Base-by-base conservation (phyloP, 2,888 invertebrate genomes). In the Eretmocerus hayati region DNA sequence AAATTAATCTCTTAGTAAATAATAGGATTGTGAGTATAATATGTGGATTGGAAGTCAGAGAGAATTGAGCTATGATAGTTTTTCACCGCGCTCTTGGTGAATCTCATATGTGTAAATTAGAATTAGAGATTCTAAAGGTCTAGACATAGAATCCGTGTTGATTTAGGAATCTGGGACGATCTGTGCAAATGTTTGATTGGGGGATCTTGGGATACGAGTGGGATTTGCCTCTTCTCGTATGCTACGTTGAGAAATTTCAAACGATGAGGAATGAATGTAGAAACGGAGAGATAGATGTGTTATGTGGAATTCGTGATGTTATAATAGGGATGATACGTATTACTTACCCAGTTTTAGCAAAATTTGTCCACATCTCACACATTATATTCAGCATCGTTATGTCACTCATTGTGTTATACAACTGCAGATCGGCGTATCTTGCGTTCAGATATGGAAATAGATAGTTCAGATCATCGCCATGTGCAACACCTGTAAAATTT, bases 401-500 rank as follows among this genome's bases (percentile, higher is more conserved):
- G 44, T 70, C 69, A 3, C 18, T 42, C 6, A 50, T 53, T 2
- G 63, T 65, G 45, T 62, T 64, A 11, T 57, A 47, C 5, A 61
- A 45, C 19, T 54, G 46, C 8, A 57, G 23, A 26, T 57, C 58
- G 0, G 43, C 42, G 20, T 40, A 57, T 21, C 20, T 4, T 5
- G 33, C 48, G 44, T 62, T 63, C 11, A 59, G 45, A 35, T 50
- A 46, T 2, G 68, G 66, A 22, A 66, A 62, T 21, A 65, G 33
- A 42, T 69, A 70, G 44, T 63, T 61, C 19, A 68, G 3, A 2
- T 68, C 66, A 31, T 69, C 68, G 3, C 44, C 47, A 32, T 69
- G 69, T 4, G 51, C 2, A 8, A 62, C 49, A 3, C 62, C 66
- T 68, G 20, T 19, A 31, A 13, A 35, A 15, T 2, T 22, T 36